Evolutionary conservation across 1,140 invertebrate genomes (phyloP), one percentile per base, ranked within the genome.

Genomic region (Drosophila neocordata): DNA sequence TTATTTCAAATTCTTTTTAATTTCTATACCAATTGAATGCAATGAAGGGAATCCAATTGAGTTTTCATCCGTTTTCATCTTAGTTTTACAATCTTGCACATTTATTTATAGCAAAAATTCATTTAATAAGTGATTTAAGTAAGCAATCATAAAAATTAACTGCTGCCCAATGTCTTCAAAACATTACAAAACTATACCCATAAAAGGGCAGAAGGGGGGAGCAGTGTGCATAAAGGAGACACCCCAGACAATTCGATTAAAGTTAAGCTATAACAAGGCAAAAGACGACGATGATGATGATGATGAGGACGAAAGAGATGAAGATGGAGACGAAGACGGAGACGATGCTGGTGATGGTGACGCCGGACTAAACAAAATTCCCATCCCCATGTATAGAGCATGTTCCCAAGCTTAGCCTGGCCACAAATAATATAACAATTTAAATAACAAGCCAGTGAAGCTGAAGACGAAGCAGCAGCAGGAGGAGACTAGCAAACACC

Each of bases 371-470:
- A 44, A 62, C 44, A 51, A 52, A 56, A 44, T 70, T 77, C 52
- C 83, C 66, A 9, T 20, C 15, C 41, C 41, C 15, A 18, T 18
- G 9, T 48, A 11, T 48, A 48, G 41, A 15, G 41, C 41, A 81
- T 74, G 81, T 77, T 87, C 81, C 76, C 72, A 79, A 77, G 79
- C 79, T 77, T 65, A 69, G 69, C 79, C 67, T 68, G 70, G 83
- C 84, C 84, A 88, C 83, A 88, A 88, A 88, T 88, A 88, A 88
- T 88, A 88, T 79, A 88, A 88, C 83, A 88, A 88, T 88, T 88
- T 88, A 88, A 88, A 88, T 88, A 88, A 88, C 83, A 88, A 89
- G 84, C 83, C 83, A 71, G 41, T 48, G 15, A 1, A 48, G 41
- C 41, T 48, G 41, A 48, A 69, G 58, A 31, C 56, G 52, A 44